phyloP scores from a whole-genome alignment of 2,888 invertebrate species.

The Pterostichus madidus region DNA sequence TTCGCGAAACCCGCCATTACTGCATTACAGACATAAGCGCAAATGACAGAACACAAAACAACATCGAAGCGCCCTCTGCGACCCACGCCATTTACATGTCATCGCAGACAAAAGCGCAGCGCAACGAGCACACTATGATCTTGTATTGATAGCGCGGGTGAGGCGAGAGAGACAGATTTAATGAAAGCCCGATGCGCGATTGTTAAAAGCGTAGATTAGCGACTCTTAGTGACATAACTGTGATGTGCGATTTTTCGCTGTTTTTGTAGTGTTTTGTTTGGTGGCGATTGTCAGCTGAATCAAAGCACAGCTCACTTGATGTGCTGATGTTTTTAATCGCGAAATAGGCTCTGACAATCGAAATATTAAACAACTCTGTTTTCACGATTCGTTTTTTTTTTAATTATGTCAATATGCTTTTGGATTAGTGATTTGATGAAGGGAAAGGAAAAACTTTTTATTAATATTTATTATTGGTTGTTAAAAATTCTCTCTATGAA shows the following conservation, averaged over 20 bases:
- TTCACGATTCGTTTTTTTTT: constrained; percentile 10
- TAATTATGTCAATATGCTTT: constrained; percentile 45
- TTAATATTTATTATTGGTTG: constrained; percentile 37
- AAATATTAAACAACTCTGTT: not conserved
- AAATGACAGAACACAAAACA: constrained; percentile 10
- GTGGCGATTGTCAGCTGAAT: constrained; percentile 29
- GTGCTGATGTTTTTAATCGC: constrained; percentile 2
- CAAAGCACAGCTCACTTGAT: constrained; percentile 47
- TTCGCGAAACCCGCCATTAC: not conserved
- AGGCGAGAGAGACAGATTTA: not conserved
- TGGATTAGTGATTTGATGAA: constrained; percentile 34
- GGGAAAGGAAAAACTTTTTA: constrained; percentile 30
- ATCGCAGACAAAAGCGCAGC: constrained; percentile 22
- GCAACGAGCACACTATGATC: constrained; percentile 14
- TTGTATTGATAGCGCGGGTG: constrained; percentile 39
- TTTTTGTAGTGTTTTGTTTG: not conserved
- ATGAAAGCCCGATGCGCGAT: constrained; percentile 9
- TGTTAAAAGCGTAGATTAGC: constrained; percentile 27
- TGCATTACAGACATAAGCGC: not conserved
- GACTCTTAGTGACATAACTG: constrained; percentile 4
- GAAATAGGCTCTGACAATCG: not conserved
- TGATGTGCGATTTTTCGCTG: constrained; percentile 3
- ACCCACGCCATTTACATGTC: too few species aligned
- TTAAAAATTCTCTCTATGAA: constrained; percentile 56
- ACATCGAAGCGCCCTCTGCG: not conserved